Evolutionary conservation across 2,888 invertebrate genomes (phyloP).

Genomic region (Plebejus melissa): DNA sequence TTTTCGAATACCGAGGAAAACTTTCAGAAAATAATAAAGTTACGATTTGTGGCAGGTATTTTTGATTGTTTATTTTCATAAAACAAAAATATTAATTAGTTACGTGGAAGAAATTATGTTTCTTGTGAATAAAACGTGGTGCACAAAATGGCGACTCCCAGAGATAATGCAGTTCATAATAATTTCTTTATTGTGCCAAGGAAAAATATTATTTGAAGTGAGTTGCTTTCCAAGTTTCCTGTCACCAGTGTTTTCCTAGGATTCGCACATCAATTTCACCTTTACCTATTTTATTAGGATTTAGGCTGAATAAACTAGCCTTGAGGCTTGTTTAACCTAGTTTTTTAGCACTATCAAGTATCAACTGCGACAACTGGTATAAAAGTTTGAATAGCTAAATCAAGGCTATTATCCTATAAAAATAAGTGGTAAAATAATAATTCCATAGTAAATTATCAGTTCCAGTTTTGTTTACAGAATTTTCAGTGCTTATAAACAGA

Average conservation of each 20-base stretch:
- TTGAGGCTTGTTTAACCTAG: too few species aligned
- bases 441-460: too few species aligned
- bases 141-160: conserved; percentile 1
- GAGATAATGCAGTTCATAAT: neutral
- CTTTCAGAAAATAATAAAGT: conserved; percentile 57
- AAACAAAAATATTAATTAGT: neutral
- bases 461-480: too few species aligned
- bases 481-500: too few species aligned
- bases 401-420: too few species aligned
- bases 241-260: neutral
- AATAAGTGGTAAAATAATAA: too few species aligned
- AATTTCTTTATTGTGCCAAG: neutral
- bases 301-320: too few species aligned
- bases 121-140: neutral
- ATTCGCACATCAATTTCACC: too few species aligned
- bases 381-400: too few species aligned
- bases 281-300: too few species aligned
- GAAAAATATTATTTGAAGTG: neutral
- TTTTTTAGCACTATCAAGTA: too few species aligned
- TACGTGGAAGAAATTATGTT: conserved; percentile 1
- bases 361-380: too few species aligned
- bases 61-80: conserved; percentile 23
- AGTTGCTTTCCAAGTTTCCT: neutral
- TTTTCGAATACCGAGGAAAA: conserved; percentile 55
- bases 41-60: conserved; percentile 48